Conservation (phyloP, 2,797 vertebrate genomes). For the Manis javanica region DNA sequence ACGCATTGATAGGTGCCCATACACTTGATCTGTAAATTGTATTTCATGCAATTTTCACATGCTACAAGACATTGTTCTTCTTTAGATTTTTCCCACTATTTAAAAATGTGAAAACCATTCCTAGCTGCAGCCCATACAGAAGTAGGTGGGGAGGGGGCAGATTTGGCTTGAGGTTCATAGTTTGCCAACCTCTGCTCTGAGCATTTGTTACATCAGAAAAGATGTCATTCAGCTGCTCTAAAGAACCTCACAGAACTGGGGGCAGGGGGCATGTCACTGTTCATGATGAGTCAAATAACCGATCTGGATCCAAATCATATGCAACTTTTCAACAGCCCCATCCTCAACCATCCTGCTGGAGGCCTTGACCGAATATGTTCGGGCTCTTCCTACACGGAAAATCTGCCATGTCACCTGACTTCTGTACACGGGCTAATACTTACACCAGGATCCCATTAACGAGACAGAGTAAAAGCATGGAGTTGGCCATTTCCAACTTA, state of each 20-base stretch:
- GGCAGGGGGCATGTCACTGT: background rate
- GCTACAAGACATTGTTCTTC: background rate
- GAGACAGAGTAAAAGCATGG: background rate
- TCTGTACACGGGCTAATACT: background rate
- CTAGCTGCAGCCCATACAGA: background rate
- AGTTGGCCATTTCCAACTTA: background rate
- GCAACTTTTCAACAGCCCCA: background rate
- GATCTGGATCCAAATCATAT: background rate
- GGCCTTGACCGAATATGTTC: background rate
- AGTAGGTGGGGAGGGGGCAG: background rate
- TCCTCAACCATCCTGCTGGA: background rate
- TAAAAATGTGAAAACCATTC: constrained; percentile 39
- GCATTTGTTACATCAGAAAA: background rate
- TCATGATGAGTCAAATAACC: background rate
- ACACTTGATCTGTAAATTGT: background rate
- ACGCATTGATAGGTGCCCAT: background rate
- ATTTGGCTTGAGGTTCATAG: background rate
- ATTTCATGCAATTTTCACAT: background rate
- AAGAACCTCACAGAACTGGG: background rate
- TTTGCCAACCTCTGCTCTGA: background rate
- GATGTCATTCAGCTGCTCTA: background rate
- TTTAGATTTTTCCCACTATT: background rate
- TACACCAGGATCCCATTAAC: background rate
- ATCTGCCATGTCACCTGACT: background rate
- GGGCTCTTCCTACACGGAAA: background rate